Conservation (phyloP, 2,113 vertebrate species). For the Aythya baeri region DNA sequence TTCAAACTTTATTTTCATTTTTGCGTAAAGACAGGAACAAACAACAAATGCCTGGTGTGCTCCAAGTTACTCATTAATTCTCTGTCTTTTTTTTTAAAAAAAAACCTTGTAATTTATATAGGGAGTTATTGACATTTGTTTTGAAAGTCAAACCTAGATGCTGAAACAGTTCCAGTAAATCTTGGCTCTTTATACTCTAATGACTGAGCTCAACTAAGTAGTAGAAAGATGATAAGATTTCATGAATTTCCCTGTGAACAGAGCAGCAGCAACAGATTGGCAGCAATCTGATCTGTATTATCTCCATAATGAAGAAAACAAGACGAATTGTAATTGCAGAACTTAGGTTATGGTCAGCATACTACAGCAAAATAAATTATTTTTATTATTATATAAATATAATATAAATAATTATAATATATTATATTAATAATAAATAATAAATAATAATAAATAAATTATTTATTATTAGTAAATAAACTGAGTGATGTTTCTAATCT, state of each 20-base stretch:
- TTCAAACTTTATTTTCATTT: neutral
- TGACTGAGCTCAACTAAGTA: neutral
- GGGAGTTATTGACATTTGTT: neutral
- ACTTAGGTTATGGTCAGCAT: neutral
- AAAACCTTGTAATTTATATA: neutral
- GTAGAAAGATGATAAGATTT: neutral
- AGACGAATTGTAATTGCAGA: neutral
- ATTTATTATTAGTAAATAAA: neutral
- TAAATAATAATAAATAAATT: too few species aligned
- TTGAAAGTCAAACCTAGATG: neutral
- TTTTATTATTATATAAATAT: too few species aligned
- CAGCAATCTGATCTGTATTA: neutral
- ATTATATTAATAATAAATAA: too few species aligned
- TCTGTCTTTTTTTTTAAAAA: neutral
- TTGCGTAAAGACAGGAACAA: neutral
- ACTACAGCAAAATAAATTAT: neutral
- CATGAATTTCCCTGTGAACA: neutral
- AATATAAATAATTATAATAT: too few species aligned
- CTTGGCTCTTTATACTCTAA: neutral
- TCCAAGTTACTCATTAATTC: neutral
- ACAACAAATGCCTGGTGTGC: neutral
- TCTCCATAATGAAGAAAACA: neutral
- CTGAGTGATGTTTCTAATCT: neutral
- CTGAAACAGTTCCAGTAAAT: constrained; percentile 29
- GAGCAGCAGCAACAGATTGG: neutral